Percentiles rank a stretch among this genome's conserved stretches.
These are phyloP conservation scores for Oryzias melastigma DNA, from an alignment of 2,113 vertebrate species.

Conservation along the genomic window DNA sequence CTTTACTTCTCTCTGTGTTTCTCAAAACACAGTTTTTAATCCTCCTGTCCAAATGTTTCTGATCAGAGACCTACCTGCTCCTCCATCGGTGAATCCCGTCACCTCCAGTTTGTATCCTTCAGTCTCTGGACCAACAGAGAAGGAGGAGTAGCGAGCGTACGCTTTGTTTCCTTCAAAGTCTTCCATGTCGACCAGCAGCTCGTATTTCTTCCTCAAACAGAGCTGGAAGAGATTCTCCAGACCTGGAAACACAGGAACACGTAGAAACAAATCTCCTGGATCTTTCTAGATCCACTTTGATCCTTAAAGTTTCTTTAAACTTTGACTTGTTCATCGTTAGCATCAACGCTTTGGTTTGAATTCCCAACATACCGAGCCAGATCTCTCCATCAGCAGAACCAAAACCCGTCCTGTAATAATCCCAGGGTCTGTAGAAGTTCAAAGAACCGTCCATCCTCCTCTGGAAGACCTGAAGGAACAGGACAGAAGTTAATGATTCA, in stretches of 20 bases:
- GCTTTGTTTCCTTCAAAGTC: conserved; percentile 25
- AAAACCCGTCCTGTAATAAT: conserved; percentile 28
- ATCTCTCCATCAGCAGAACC: conserved; percentile 36
- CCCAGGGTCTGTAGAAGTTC: conserved; percentile 45
- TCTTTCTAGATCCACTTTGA: not conserved
- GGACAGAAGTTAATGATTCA: not conserved
- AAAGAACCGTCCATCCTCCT: conserved; percentile 24
- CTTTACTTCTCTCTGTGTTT: too few species aligned
- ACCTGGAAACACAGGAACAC: conserved; percentile 25
- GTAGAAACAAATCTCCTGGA: not conserved
- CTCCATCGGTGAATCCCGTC: conserved; percentile 33
- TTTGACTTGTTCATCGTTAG: not conserved
- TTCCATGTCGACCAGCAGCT: conserved; percentile 47
- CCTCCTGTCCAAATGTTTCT: not conserved
- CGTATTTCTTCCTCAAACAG: not conserved
- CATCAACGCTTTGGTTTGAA: not conserved
- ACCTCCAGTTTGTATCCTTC: conserved; percentile 16
- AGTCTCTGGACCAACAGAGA: not conserved
- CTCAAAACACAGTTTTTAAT: not conserved
- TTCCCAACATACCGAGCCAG: conserved; percentile 38
- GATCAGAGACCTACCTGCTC: conserved; percentile 30
- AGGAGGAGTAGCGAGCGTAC: conserved; percentile 32
- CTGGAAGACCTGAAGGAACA: conserved; percentile 35
- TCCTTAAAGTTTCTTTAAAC: not conserved
- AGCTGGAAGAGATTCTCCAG: conserved; percentile 24